Base-by-base conservation (phyloP, 2,888 invertebrate genomes). In the Rosalia funebris region DNA sequence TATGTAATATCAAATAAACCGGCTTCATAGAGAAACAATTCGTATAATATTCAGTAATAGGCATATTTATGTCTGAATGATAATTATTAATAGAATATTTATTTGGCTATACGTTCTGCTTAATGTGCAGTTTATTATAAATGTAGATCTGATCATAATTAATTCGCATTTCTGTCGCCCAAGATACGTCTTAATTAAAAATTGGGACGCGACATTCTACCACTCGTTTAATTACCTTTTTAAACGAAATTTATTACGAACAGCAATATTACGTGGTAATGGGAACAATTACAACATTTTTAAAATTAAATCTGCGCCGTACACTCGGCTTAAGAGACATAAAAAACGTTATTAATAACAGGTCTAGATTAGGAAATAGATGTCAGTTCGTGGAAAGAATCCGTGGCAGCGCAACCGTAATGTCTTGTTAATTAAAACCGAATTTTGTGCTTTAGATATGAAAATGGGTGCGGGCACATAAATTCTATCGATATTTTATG, bases 341-440 rank as follows among this genome's bases (percentile, higher is more conserved):
- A 34, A 34, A 34, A 34, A 34, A 34, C 7, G 7, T 7, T 34
- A 34, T 34, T 34, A 34, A 34, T 34, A 34, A 34, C 34, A 7
- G 34, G 11, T 42, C 15, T 53, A 42, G 53, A 53, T 53, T 53
- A 53, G 53, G 25, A 53, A 53, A 32, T 31, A 31, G 42, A 53
- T 50, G 42, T 53, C 37, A 55, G 45, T 59, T 59, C 17, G 11
- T 10, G 3, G 15, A 39, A 31, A 16, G 47, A 53, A 54, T 54
- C 20, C 39, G 31, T 45, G 39, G 60, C 42, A 53, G 53, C 57
- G 46, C 34, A 46, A 36, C 52, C 42, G 48, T 59, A 58, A 41
- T 41, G 39, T 48, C 37, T 60, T 45, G 57, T 44, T 60, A 60
- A 63, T 48, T 48, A 48, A 57, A 48, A 48, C 41, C 9, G 17